Evolutionary conservation across 2,113 vertebrate species (phyloP).

Genomic region (Aptenodytes forsteri): DNA sequence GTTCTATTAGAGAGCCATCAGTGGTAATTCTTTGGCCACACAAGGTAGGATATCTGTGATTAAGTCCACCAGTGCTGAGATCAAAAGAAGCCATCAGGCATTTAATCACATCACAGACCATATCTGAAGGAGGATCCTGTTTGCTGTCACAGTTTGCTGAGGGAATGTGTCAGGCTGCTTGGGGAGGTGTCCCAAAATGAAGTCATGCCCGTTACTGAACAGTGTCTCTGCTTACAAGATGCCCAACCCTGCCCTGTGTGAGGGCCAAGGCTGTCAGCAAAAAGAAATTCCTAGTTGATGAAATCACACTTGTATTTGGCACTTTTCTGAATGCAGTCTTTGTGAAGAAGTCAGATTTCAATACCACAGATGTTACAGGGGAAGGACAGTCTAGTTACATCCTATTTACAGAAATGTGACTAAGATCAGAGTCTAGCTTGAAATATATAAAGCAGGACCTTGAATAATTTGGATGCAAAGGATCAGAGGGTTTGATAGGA

Average conservation of each 20-base stretch:
- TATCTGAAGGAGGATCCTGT: background rate
- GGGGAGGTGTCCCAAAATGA: background rate
- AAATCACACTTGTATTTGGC: background rate
- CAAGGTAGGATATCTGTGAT: background rate
- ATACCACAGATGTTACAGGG: background rate
- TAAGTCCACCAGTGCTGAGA: background rate
- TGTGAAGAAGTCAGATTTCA: conserved; percentile 6
- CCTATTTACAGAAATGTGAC: background rate
- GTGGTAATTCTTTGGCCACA: background rate
- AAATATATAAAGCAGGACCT: background rate
- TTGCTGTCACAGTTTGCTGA: background rate
- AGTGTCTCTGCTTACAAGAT: background rate
- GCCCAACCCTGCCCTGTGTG: background rate
- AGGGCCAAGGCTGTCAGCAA: background rate
- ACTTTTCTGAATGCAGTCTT: conserved; percentile 20
- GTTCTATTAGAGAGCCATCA: background rate
- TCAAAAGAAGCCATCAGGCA: background rate
- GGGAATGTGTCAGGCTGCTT: background rate
- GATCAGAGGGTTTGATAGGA: background rate
- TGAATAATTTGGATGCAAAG: background rate
- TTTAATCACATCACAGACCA: background rate
- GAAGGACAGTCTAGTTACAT: background rate
- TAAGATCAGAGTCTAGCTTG: background rate
- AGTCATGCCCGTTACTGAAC: background rate
- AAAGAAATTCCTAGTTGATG: background rate